Evolutionary conservation across 2,113 vertebrate genomes (phyloP), one percentile per base, ranked within the genome.

Genomic region (Campylomormyrus numenius): DNA sequence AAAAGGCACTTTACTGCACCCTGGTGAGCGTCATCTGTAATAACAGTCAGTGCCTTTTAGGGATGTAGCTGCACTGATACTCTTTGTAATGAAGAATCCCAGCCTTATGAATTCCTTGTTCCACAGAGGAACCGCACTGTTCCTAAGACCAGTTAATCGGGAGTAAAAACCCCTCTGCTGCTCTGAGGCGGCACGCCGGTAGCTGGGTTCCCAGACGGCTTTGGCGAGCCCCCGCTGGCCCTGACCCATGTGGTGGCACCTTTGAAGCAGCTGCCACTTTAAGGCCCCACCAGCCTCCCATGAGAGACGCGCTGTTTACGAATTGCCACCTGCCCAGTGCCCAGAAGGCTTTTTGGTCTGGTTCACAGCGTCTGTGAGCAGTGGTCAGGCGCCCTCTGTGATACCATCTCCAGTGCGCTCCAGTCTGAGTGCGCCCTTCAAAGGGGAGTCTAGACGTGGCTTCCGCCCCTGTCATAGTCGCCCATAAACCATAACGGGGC

Each of bases 191-290:
- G 53, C 15, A 50, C 3, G 24, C 84, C 21, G 48, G 84, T 83
- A 83, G 21, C 84, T n/a, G 46, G 24, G 10, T 17, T 66, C 66
- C n/a, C 66, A 70, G 62, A 77, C 27, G 15, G 35, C 6, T 19
- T 2, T 5, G 7, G 5, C 0, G 13, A 86, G n/a, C 56, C 50
- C 13, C 89, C 77, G 7, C 89, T 85, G 58, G 11, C 17, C 58
- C 50, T 3, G 88, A 90, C 89, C 91, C 92, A 4, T 31, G 62
- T 89, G 92, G 92, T 88, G 89, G 90, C 31, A 21, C 92, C 94
- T 96, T 96, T 96, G 94, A 95, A 95, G 94, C 95, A 95, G 94
- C 92, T 93, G 92, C 91, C 93, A 92, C 94, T 91, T 92, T 92
- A 92, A 95, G 94, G 95, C 93, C 95, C 94, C 93, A 92, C 93